phyloP scores from a whole-genome alignment of 2,113 vertebrate genomes.

The Neotoma lepida region DNA sequence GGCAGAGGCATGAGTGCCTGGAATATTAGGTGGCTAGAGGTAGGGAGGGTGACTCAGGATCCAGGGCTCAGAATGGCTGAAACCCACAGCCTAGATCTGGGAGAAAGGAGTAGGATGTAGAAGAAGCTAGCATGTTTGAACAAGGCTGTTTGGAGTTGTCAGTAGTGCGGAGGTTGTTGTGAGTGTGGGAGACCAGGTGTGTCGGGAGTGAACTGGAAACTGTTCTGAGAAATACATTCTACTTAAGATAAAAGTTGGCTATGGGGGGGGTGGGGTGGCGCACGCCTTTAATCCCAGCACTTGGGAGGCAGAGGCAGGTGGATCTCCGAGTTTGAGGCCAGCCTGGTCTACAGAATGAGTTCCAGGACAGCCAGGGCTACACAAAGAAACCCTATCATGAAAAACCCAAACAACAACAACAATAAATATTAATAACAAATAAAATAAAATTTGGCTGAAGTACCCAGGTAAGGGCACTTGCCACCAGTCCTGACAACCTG shows the following conservation, averaged over 20 bases:
- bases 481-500: background rate
- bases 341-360: background rate
- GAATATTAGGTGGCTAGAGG: background rate
- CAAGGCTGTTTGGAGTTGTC: background rate
- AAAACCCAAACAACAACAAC: background rate
- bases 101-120: background rate
- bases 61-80: background rate
- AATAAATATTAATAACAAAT: background rate
- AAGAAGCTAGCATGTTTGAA: background rate
- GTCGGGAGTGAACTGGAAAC: background rate
- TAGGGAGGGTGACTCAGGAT: background rate
- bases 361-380: background rate
- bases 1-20: constrained; percentile 7
- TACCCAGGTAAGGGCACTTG: background rate
- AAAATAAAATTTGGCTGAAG: background rate
- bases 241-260: background rate
- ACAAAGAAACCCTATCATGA: background rate
- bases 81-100: background rate
- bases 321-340: background rate
- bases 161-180: background rate
- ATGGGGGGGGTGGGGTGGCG: background rate
- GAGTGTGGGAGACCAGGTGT: fast-evolving
- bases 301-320: too few species aligned
- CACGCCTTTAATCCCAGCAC: background rate
- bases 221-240: background rate